These are phyloP conservation scores for Fratercula arctica DNA, from an alignment of 2,797 vertebrate genomes.

Conservation along the genomic window DNA sequence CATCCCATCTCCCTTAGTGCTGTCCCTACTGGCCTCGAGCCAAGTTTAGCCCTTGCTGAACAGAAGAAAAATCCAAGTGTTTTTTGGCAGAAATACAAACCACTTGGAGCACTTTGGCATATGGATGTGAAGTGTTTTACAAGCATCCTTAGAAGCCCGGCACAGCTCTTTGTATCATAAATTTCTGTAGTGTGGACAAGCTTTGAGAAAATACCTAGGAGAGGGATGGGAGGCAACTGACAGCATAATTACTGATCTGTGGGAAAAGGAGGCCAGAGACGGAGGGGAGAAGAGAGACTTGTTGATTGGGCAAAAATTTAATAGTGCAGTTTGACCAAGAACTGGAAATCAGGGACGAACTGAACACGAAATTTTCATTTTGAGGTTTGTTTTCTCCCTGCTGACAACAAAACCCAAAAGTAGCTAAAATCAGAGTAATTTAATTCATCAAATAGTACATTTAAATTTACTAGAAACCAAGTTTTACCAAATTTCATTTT, in stretches of 20 bases:
- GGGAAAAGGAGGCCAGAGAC: neutral
- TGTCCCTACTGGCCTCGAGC: conserved; percentile 45
- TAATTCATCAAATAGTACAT: neutral
- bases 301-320: neutral
- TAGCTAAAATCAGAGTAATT: neutral
- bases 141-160: conserved; percentile 54
- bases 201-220: conserved; percentile 25
- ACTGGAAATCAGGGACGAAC: neutral
- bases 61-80: conserved; percentile 56
- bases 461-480: neutral
- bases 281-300: neutral
- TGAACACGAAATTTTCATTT: neutral
- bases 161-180: conserved; percentile 47
- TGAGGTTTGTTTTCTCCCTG: neutral
- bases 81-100: conserved; percentile 67
- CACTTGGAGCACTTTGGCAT: conserved; percentile 62
- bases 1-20: neutral
- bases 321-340: neutral
- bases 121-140: conserved; percentile 70
- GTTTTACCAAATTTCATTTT: neutral
- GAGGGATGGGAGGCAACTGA: neutral
- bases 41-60: conserved; percentile 56
- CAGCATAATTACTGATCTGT: neutral
- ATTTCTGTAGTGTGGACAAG: conserved; percentile 39
- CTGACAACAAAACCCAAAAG: neutral